Base-by-base conservation (phyloP, 2,797 vertebrate genomes). In the Luscinia luscinia region DNA sequence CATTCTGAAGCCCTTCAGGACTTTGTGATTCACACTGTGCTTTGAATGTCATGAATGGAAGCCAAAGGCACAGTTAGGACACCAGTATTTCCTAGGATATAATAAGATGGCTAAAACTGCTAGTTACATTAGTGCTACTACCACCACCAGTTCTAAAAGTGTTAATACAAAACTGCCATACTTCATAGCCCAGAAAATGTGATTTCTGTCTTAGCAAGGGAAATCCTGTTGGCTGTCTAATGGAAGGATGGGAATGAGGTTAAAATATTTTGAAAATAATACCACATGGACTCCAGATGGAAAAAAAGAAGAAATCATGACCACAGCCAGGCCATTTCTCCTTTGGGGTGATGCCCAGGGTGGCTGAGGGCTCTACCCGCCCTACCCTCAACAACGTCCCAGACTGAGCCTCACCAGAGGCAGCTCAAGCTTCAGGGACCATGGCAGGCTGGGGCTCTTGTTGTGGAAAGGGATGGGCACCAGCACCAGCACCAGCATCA, bases 401-500 rank as follows among this genome's bases (percentile, higher is more conserved):
- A 7, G 32, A 17, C 4, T 3, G 2, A 16, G 85, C 11, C 13
- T 43, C 11, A 14, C 4, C 1, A 3, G 11, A 17, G 17, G 5
- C 20, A 59, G 22, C 19, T 41, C 11, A 75, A 38, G 6, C 6
- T 26, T 15, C 12, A 62, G 30, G 5, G 2, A 12, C 14, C 2
- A 26, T 1, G 3, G 26, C 7, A 67, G 17, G 14, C 22, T 61
- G n/a, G 64, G 9, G 4, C 2, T 19, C 3, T 3, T n/a, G 3
- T 0, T n/a, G 9, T 14, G 11, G 19, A 62, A 48, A 80, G 4
- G 8, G 3, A 19, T 11, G 2, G 5, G 19, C 2, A 1, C 8
- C 30, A 34, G 15, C 5, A 59, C 12, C 14, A 8, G 38, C 38
- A 38, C 38, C 38, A 38, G 38, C 38, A 38, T 5, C 38, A 38